phyloP scores from a whole-genome alignment of 2,888 invertebrate species.

The Rhagium mordax region DNA sequence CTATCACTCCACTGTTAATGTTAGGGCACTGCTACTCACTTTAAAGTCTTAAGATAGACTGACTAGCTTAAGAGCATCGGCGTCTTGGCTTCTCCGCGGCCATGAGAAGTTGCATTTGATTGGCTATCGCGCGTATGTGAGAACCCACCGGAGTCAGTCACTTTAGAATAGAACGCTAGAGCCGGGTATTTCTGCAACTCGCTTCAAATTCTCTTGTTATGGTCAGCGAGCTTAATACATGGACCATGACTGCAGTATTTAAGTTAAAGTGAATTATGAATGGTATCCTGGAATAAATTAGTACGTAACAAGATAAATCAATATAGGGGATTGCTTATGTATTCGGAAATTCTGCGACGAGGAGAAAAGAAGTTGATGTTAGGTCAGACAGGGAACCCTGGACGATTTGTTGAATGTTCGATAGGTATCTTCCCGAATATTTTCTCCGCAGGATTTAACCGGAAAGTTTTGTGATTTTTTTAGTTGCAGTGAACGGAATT shows the following conservation, averaged over 20 bases:
- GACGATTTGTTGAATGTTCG: not conserved
- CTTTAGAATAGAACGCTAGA: constrained; percentile 35
- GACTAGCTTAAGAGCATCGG: constrained; percentile 56
- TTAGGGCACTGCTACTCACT: constrained; percentile 62
- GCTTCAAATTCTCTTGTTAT: constrained; percentile 47
- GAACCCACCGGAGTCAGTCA: constrained; percentile 49
- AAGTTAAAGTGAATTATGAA: constrained; percentile 41
- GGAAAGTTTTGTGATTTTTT: no score
- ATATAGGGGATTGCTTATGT: not conserved
- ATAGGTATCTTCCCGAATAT: not conserved
- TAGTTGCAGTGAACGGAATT: not conserved
- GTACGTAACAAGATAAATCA: not conserved
- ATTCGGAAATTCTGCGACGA: not conserved
- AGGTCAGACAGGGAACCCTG: not conserved
- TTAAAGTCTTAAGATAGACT: constrained; percentile 63
- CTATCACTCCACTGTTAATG: constrained; percentile 61
- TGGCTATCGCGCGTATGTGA: constrained; percentile 56
- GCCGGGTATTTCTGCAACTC: constrained; percentile 43
- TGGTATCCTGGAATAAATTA: constrained; percentile 15
- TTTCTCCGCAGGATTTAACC: no score
- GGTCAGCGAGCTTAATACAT: constrained; percentile 47
- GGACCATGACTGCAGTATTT: constrained; percentile 51
- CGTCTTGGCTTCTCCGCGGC: constrained; percentile 59
- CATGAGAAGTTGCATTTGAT: constrained; percentile 57
- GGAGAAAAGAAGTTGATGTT: not conserved